Conservation (phyloP, 1,140 invertebrate species). For the Macrostomum lignano region DNA sequence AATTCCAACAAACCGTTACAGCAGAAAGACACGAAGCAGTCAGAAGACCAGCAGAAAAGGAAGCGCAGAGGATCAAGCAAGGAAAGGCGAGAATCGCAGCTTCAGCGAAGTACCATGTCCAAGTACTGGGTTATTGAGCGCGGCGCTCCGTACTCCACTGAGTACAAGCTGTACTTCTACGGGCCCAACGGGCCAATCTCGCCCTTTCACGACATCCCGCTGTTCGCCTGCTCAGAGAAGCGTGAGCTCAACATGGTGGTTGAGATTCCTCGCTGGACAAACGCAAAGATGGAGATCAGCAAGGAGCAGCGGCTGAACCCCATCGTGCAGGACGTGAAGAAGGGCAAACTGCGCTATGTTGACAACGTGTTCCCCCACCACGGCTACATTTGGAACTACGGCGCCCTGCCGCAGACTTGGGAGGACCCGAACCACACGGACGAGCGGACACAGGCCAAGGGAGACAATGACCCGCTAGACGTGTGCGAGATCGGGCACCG, state of each 20-base stretch:
- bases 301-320: conserved; percentile 68
- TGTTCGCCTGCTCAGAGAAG: conserved; percentile 41
- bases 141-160: neutral
- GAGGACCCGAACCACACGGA: conserved; percentile 76
- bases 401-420: conserved; percentile 88
- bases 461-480: conserved; percentile 96
- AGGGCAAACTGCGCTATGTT: conserved; percentile 72
- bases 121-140: neutral
- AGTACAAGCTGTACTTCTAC: neutral
- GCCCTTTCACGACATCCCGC: conserved; percentile 87
- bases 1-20: too few relatives aligned
- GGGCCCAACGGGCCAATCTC: conserved; percentile 33
- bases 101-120: too few relatives aligned
- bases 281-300: conserved; percentile 95
- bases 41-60: too few relatives aligned
- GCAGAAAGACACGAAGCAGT: too few relatives aligned
- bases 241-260: conserved; percentile 61
- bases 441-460: conserved; percentile 58
- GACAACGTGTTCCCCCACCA: conserved; percentile 91
- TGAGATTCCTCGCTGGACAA: conserved; percentile 90
- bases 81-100: too few relatives aligned
- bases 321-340: conserved; percentile 93
- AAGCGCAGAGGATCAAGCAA: too few relatives aligned
- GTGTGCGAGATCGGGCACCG: conserved; percentile 68
- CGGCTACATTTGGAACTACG: conserved; percentile 99